A percentile compares a stretch with the other conserved stretches of the same genome.
Evolutionary conservation across 2,113 vertebrate species (phyloP).

Genomic region (Phylloscopus whistleri): DNA sequence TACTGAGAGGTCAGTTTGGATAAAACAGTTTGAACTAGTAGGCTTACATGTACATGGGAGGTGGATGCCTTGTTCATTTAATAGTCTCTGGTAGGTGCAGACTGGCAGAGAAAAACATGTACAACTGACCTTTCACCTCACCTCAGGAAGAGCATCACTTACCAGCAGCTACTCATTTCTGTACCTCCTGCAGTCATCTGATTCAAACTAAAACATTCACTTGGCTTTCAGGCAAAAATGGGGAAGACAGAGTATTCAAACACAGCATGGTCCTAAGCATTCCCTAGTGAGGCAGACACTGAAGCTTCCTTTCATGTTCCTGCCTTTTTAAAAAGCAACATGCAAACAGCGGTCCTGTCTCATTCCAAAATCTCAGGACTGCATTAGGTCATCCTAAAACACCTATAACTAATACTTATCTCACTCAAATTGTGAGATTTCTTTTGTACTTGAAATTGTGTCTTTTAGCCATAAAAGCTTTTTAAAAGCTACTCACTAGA

Average conservation of each 20-base stretch:
- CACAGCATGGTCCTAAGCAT: neutral
- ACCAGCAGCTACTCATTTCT: neutral
- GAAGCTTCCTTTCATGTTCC: neutral
- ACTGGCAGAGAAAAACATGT: neutral
- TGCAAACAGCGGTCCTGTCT: neutral
- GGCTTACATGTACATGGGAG: neutral
- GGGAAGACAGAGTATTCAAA: neutral
- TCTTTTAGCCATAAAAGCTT: neutral
- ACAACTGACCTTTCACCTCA: neutral
- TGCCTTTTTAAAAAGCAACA: neutral
- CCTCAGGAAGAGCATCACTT: neutral
- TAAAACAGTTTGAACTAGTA: neutral
- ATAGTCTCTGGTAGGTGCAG: neutral
- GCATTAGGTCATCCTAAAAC: neutral
- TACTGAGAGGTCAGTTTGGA: neutral
- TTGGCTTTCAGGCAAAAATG: conserved; percentile 4
- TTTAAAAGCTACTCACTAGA: neutral
- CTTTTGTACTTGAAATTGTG: conserved; percentile 17
- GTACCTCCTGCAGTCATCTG: neutral
- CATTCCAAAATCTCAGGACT: neutral
- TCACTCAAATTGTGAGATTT: neutral
- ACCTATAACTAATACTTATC: neutral
- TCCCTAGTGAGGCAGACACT: neutral
- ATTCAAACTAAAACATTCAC: neutral
- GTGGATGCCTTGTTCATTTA: neutral